These are phyloP conservation scores for Cochlearius cochlearius DNA, from an alignment of 2,113 vertebrate genomes.

Conservation along the genomic window DNA sequence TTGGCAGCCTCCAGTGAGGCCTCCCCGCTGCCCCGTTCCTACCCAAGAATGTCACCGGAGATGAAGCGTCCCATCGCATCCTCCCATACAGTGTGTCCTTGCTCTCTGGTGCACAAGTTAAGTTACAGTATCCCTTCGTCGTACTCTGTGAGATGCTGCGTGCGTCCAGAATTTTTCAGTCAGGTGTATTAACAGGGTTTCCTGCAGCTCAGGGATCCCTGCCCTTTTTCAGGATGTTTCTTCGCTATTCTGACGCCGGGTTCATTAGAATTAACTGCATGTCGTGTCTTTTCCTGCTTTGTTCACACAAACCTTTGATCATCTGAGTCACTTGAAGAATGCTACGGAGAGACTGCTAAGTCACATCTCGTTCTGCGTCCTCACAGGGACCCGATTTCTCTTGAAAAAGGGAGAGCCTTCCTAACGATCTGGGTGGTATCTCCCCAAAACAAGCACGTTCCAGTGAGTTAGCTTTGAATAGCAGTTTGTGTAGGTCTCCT, in stretches of 20 bases:
- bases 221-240: background rate
- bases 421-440: background rate
- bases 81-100: accelerated
- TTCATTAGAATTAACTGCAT: background rate
- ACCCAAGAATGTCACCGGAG: accelerated
- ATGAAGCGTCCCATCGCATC: accelerated
- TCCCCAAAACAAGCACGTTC: background rate
- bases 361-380: accelerated
- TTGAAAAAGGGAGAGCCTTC: background rate
- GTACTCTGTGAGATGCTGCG: background rate
- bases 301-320: background rate
- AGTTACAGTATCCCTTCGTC: background rate
- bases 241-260: background rate
- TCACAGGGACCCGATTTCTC: background rate
- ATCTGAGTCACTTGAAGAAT: background rate
- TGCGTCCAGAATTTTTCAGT: background rate
- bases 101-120: background rate
- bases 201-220: background rate
- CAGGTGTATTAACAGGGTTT: background rate
- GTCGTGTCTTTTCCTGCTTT: background rate
- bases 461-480: background rate
- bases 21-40: background rate
- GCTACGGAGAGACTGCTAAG: background rate
- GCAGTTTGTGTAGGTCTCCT: background rate
- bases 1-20: too few species aligned